These are phyloP conservation scores for Dendrolimus kikuchii DNA, from an alignment of 1,140 invertebrate genomes.

Conservation along the genomic window DNA sequence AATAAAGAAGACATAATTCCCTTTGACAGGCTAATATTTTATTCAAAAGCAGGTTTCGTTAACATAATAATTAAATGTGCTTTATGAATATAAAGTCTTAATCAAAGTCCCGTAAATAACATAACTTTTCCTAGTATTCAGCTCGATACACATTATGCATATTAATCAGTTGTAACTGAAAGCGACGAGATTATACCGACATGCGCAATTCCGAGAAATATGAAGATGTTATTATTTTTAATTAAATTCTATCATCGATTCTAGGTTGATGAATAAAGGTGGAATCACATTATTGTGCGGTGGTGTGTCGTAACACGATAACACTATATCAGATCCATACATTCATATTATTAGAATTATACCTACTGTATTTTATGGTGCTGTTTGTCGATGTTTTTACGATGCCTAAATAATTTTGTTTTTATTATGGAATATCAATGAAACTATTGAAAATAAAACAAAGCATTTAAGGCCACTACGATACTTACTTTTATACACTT, in stretches of 20 bases:
- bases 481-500: too few relatives aligned
- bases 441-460: too few relatives aligned
- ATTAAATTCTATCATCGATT: background rate
- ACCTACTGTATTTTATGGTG: too few relatives aligned
- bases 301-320: too few relatives aligned
- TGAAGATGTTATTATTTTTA: slow-evolving; percentile 8
- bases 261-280: too few relatives aligned
- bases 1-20: slow-evolving; percentile 55
- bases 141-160: slow-evolving; percentile 59
- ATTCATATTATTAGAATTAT: too few relatives aligned
- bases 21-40: slow-evolving; percentile 68
- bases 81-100: slow-evolving; percentile 68
- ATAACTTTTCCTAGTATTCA: slow-evolving; percentile 59
- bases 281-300: too few relatives aligned
- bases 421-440: too few relatives aligned
- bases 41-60: slow-evolving; percentile 68
- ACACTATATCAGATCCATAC: too few relatives aligned
- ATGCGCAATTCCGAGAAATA: slow-evolving; percentile 7
- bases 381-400: too few relatives aligned
- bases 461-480: too few relatives aligned
- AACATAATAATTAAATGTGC: slow-evolving; percentile 70
- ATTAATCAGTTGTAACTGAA: slow-evolving; percentile 48
- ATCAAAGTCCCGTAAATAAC: slow-evolving; percentile 57
- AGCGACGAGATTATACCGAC: slow-evolving; percentile 10
- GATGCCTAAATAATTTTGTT: too few relatives aligned